Evolutionary conservation across 2,888 invertebrate genomes (phyloP), one percentile per base, ranked within the genome.

Genomic region (Belgica antarctica): DNA sequence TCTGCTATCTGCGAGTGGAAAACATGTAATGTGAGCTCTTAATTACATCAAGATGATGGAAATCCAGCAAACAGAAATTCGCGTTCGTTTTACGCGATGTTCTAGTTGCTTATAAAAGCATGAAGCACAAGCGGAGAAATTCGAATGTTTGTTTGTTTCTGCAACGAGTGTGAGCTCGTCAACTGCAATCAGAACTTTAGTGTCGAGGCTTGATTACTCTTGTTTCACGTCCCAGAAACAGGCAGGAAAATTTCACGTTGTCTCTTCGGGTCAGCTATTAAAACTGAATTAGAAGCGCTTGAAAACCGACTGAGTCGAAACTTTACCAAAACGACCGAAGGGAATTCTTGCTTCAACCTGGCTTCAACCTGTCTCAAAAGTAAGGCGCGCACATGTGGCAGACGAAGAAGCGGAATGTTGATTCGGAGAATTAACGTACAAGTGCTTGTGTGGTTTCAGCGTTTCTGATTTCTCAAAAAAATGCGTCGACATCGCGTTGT

Each of bases 91-190:
- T 12, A 24, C 17, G 15, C 15, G 7, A 46, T 12, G 59, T 27
- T 59, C 59, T 19, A 59, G 27, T 59, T 59, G 59, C 25, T 59
- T 59, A 59, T 59, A 59, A 59, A 27, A 12, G 59, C 59, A 59
- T 59, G 59, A 59, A 22, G 59, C 59, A 5, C n/a, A n/a, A n/a
- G n/a, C 15, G 12, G 41, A 41, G 15, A 41, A 4, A 46, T 15
- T 52, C 24, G 17, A 52, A 52, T 22, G 8, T 52, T 15, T 22
- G 22, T 52, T 52, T 52, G 19, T 15, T 24, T 19, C 12, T 34
- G 34, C 12, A 8, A 12, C 12, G 34, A 34, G 10, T 52, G 41
- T n/a, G 41, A 10, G 41, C n/a, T n/a, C n/a, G n/a, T n/a, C n/a
- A n/a, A n/a, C n/a, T n/a, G n/a, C n/a, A n/a, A n/a, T n/a, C n/a